Base-by-base conservation (phyloP, 2,113 vertebrate genomes). In the Paralichthys olivaceus region DNA sequence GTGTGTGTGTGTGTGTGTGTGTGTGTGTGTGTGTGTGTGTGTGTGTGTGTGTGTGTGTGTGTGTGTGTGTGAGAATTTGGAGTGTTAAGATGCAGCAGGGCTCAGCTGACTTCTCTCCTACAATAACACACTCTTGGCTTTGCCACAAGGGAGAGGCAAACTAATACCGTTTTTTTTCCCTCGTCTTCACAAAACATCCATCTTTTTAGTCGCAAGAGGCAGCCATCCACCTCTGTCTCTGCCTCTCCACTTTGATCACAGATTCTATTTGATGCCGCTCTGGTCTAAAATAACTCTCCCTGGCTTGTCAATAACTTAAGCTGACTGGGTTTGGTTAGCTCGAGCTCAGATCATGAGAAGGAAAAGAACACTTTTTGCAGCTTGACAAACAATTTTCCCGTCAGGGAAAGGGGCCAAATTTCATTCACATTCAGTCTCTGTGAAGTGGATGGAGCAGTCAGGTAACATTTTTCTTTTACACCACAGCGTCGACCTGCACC, bases 191-290 rank as follows among this genome's bases (percentile, higher is more conserved):
- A 79, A 86, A 91, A 79, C 85, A 81, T 84, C 72, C 84, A 79
- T 84, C 83, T 86, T 74, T 87, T 89, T 57, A 77, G 85, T 91
- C 54, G 55, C 86, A 69, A 84, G 89, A 88, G 78, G 84, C 89
- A 71, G 80, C 49, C 56, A 69, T 88, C 72, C 89, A 90, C 91
- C 91, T 86, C 86, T 82, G 81, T 83, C 86, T 91, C 82, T 79
- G 81, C 75, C 45, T 71, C 62, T 86, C 75, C 72, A 79, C 86
- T 92, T 92, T 94, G 90, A 94, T 93, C 92, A 91, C 83, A 34
- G 64, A 94, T 92, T 94, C 93, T 82, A 92, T 94, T 94, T 94
- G 91, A 94, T 92, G 89, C 83, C 77, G 73, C 85, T 81, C 15
- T 62, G 80, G 80, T 87, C 87, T 87, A 89, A 91, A 93, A 90